Evolutionary conservation across 1,140 invertebrate genomes (phyloP), one percentile per base, ranked within the genome.

Genomic region (Sinella curviseta): DNA sequence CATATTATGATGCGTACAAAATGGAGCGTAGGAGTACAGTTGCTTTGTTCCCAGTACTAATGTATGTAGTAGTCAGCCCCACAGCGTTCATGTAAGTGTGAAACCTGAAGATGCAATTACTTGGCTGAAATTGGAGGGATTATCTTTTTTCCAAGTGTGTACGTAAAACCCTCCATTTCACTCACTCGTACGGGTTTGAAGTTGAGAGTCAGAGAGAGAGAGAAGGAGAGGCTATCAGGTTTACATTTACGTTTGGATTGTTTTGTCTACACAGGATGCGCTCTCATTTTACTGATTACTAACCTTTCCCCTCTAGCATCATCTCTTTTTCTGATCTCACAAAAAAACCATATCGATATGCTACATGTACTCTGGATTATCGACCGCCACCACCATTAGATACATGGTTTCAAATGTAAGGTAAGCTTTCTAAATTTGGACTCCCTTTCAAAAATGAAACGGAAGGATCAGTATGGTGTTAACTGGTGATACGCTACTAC

Each of bases 41-140:
- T 48, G 39, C 8, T 48, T 48, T 48, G 39, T 48, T 48, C 39
- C 39, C 39, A 48, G 20, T 48, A 48, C 39, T 48, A 48, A 48
- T 48, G 39, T 48, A 48, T 48, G 39, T 48, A 8, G 20, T 48
- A 48, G 20, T 12, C 39, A 20, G 20, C 39, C 39, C 39, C n/a
- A n/a, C n/a, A n/a, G n/a, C n/a, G n/a, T n/a, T n/a, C n/a, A n/a
- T n/a, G n/a, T 48, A 20, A 48, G 39, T 48, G 65, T 70, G 65
- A 70, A 70, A 70, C 65, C 65, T 70, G 65, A 70, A 70, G 65
- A 70, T 70, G 65, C 65, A 70, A 70, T 70, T 70, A 70, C 30
- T 8, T 70, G 65, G 26, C 12, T 60, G 57, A 60, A 26, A 48
- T 20, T 48, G 14, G 24, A 70, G 31, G 14, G 26, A 70, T 30